Evolutionary conservation across 2,797 vertebrate species (phyloP).

Genomic region (Odontamblyopus rebecca): DNA sequence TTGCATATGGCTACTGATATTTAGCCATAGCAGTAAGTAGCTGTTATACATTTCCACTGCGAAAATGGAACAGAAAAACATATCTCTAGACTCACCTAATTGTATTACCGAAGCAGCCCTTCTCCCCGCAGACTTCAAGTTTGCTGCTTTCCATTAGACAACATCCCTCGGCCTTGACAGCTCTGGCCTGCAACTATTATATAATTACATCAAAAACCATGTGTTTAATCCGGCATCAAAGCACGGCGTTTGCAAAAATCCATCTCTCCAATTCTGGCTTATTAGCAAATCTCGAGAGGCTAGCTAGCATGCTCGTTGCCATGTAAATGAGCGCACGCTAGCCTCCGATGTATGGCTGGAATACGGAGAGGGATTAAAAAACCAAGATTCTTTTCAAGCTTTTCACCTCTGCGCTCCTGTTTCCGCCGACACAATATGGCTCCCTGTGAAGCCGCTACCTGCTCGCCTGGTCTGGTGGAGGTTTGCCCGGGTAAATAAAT

Average conservation of each 20-base stretch:
- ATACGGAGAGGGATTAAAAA: slow-evolving; percentile 34
- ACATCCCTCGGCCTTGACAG: slow-evolving; percentile 41
- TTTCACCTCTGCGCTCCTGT: slow-evolving; percentile 15
- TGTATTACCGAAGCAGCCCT: slow-evolving; percentile 14
- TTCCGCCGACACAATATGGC: slow-evolving; percentile 23
- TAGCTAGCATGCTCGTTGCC: slow-evolving; percentile 34
- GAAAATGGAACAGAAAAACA: neutral
- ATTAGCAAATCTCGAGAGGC: slow-evolving; percentile 61
- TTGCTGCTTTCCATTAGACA: slow-evolving; percentile 40
- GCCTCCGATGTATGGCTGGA: slow-evolving; percentile 29
- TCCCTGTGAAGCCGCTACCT: slow-evolving; percentile 19
- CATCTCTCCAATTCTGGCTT: slow-evolving; percentile 64
- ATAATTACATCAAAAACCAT: slow-evolving; percentile 66
- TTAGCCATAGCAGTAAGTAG: too few species aligned
- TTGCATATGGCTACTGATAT: too few species aligned
- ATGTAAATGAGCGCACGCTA: slow-evolving; percentile 47
- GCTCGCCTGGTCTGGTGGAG: slow-evolving; percentile 11
- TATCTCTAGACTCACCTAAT: slow-evolving; percentile 23
- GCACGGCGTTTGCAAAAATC: slow-evolving; percentile 61
- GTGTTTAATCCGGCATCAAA: slow-evolving; percentile 70
- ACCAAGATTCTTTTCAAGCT: slow-evolving; percentile 32
- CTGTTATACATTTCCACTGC: too few species aligned
- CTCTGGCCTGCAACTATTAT: slow-evolving; percentile 41
- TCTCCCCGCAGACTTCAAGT: slow-evolving; percentile 22
- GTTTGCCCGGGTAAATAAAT: slow-evolving; percentile 34